Conservation (phyloP, 2,113 vertebrate species). For the Amblyornis subalaris region DNA sequence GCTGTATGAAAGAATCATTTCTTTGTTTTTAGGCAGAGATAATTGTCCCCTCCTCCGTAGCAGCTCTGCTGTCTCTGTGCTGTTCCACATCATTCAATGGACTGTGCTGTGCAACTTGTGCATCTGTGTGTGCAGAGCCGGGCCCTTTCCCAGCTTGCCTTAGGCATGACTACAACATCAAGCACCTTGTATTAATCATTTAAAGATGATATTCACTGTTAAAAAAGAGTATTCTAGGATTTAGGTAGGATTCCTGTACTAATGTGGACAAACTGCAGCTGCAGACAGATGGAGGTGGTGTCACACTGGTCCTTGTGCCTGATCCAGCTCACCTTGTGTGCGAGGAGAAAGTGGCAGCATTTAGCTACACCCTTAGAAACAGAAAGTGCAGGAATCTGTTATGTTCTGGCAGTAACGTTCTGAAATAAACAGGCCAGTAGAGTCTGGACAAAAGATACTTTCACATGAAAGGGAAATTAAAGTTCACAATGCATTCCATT, state of each 20-base stretch:
- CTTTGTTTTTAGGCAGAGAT: not conserved
- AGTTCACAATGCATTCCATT: not conserved
- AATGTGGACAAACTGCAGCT: not conserved
- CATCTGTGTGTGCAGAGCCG: not conserved
- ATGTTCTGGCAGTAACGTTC: not conserved
- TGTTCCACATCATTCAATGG: not conserved
- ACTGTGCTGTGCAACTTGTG: not conserved
- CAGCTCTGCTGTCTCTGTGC: not conserved
- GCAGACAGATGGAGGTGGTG: not conserved
- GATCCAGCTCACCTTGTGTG: not conserved
- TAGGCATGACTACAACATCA: not conserved
- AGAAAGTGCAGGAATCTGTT: not conserved
- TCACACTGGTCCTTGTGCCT: not conserved
- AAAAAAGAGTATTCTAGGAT: not conserved
- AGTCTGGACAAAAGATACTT: not conserved
- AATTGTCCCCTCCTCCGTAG: accelerated
- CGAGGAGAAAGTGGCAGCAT: not conserved
- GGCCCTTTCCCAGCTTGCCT: not conserved
- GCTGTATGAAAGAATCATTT: not conserved
- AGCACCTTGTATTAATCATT: not conserved
- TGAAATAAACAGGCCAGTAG: not conserved
- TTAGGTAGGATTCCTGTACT: not conserved
- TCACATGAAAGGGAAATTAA: not conserved
- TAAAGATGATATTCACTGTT: not conserved
- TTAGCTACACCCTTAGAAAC: not conserved